These are phyloP conservation scores for Artibeus jamaicensis DNA, from an alignment of 2,797 vertebrate species.

Conservation along the genomic window DNA sequence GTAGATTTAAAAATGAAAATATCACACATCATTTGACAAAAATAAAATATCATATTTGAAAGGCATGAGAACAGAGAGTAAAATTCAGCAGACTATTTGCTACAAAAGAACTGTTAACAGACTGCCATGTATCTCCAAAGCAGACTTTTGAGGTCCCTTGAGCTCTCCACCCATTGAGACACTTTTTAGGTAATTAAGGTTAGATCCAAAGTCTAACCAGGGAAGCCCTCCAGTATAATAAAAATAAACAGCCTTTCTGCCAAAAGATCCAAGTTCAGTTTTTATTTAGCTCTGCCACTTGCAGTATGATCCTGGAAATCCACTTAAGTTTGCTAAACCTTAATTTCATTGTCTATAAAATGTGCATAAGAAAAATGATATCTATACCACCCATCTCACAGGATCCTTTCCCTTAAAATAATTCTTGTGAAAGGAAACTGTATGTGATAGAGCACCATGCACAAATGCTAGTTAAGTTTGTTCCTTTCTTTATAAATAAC, in stretches of 20 bases:
- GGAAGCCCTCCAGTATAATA: not conserved
- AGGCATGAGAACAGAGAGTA: not conserved
- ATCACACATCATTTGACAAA: not conserved
- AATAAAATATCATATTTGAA: conserved; percentile 19
- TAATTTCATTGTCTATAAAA: not conserved
- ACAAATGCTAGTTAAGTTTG: not conserved
- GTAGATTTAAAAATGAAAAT: not conserved
- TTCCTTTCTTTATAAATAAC: conserved; percentile 7
- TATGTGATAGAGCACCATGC: not conserved
- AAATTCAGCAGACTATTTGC: not conserved
- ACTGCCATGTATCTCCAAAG: not conserved
- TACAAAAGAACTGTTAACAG: not conserved
- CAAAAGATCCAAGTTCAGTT: not conserved
- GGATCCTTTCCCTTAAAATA: not conserved
- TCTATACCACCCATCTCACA: not conserved
- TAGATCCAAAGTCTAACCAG: not conserved
- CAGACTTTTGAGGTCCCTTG: not conserved
- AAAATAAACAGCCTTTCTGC: not conserved
- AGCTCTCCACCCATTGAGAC: not conserved
- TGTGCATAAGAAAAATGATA: not conserved
- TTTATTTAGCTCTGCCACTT: not conserved
- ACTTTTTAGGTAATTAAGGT: not conserved
- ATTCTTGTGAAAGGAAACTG: not conserved
- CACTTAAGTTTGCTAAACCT: not conserved
- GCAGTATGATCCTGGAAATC: not conserved